Percentiles rank a stretch among this genome's conserved stretches.
phyloP scores from a whole-genome alignment of 2,113 vertebrate genomes.

The Turnix velox region DNA sequence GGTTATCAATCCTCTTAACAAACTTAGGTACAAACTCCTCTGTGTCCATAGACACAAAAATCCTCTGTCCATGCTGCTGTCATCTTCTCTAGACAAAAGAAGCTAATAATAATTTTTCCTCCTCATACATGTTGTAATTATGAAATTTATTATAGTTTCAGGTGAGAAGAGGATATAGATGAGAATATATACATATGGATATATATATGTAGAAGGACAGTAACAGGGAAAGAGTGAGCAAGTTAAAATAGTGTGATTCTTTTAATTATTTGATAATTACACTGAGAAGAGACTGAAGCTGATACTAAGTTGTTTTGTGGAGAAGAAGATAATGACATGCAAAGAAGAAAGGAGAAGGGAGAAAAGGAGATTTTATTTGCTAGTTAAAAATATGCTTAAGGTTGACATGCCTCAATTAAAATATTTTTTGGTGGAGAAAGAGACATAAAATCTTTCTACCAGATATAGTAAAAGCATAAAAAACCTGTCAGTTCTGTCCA shows the following conservation, averaged over 20 bases:
- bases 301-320: not conserved
- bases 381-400: not conserved
- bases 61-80: rapidly evolving
- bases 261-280: not conserved
- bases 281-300: not conserved
- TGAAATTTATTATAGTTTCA: not conserved
- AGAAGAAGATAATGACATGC: not conserved
- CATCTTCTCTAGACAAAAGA: not conserved
- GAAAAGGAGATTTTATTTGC: not conserved
- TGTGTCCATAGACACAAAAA: not conserved
- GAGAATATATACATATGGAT: not conserved
- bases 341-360: not conserved
- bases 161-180: not conserved
- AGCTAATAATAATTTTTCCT: not conserved
- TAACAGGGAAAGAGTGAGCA: not conserved
- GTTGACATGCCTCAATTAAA: not conserved
- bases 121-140: not conserved
- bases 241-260: not conserved
- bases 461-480: not conserved
- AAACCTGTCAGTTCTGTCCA: not conserved
- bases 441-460: not conserved
- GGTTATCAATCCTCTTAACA: not conserved
- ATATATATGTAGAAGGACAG: not conserved
- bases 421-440: not conserved
- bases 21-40: not conserved